These are phyloP conservation scores for Glareola pratincola DNA, from an alignment of 2,113 vertebrate species.

Conservation along the genomic window DNA sequence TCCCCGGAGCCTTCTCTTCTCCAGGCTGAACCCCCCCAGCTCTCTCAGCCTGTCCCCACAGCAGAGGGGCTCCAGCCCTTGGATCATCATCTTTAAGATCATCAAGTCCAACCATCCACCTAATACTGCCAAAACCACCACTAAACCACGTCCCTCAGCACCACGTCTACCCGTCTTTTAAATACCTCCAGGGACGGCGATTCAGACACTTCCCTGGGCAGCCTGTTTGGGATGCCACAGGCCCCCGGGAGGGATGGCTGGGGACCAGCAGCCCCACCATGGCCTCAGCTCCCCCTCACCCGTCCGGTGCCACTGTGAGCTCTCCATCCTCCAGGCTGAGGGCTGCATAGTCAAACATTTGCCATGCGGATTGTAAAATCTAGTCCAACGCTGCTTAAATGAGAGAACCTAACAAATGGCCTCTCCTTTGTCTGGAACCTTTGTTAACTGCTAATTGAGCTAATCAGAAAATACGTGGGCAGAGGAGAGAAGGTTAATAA, in stretches of 20 bases:
- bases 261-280: not conserved
- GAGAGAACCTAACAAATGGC: not conserved
- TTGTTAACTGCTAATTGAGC: not conserved
- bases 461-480: not conserved
- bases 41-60: no score
- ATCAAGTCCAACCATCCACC: not conserved
- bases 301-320: fast-evolving
- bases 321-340: not conserved
- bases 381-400: not conserved
- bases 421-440: not conserved
- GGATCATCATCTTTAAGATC: not conserved
- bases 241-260: not conserved
- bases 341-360: not conserved
- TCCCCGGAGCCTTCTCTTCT: no score
- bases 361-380: not conserved
- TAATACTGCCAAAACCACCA: not conserved
- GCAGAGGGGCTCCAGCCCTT: no score
- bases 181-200: not conserved
- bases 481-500: not conserved
- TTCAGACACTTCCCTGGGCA: not conserved
- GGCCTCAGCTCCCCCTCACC: not conserved
- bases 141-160: not conserved
- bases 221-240: not conserved
- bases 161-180: not conserved
- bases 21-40: no score